Evolutionary conservation across 2,113 vertebrate genomes (phyloP), one percentile per base, ranked within the genome.

Genomic region (Saccopteryx bilineata): DNA sequence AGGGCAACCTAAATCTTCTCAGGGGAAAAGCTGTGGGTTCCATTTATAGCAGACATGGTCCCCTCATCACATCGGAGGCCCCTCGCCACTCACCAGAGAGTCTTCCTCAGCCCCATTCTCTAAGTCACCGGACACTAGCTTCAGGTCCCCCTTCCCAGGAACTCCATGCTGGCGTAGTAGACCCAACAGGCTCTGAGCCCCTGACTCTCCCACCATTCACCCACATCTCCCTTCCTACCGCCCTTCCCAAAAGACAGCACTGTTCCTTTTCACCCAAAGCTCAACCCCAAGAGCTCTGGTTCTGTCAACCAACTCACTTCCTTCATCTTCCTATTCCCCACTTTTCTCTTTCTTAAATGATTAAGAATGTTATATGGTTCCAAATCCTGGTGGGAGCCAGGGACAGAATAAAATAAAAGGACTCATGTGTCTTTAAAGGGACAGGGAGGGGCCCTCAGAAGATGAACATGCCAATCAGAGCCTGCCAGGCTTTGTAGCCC

Each of bases 341-440:
- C 95, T 72, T 68, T 39, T 85, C 71, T 84, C 68, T 82, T 85
- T 95, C 52, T 75, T 50, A 48, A 72, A 72, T 56, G 66, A 69
- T 78, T 60, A 65, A 79, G 93, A 91, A 75, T 65, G 11, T 24
- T 65, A 61, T 90, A 83, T 17, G 17, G 12, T 84, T 66, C 84
- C 76, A 78, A 76, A 50, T 72, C 91, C 54, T 46, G 17, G 13
- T 84, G 39, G n/a, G n/a, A 96, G 39, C 54, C 39, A 61, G 15
- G 17, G 13, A 63, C n/a, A 39, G 46, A 87, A 83, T 61, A 75
- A 92, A 84, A 61, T 75, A 65, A 80, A 97, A 75, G 21, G 33
- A 78, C 8, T 58, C 56, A 6, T 19, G 10, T 65, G 28, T 58
- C 81, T 90, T 87, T 88, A 60, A 87, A 96, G 84, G 17, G 4